Percentiles rank a stretch among this genome's conserved stretches.
These are phyloP conservation scores for Gymnorhina tibicen DNA, from an alignment of 2,113 vertebrate genomes.

Conservation along the genomic window DNA sequence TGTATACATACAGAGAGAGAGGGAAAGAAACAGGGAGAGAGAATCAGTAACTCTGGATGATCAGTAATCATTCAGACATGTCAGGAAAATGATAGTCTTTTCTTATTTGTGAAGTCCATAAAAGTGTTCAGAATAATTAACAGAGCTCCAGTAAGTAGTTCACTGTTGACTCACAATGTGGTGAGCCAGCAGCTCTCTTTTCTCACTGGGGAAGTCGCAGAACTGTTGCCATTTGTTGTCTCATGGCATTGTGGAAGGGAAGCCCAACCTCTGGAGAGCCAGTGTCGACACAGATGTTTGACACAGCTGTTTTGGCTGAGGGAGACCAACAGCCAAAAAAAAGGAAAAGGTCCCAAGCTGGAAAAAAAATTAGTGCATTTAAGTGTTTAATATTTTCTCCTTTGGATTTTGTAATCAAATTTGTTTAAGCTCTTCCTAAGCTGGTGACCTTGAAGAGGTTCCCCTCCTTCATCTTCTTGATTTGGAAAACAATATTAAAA, in stretches of 20 bases:
- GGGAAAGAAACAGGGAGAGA: background rate
- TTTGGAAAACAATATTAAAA: background rate
- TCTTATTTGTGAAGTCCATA: background rate
- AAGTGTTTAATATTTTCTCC: background rate
- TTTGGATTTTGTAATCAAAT: background rate
- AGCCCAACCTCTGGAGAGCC: background rate
- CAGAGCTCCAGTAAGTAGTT: background rate
- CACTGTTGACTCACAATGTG: background rate
- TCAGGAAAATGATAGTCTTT: background rate
- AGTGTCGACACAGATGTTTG: background rate
- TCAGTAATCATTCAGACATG: background rate
- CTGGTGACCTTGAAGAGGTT: background rate
- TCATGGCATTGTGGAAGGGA: background rate
- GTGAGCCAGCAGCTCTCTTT: background rate
- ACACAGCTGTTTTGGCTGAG: background rate
- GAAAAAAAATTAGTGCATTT: background rate
- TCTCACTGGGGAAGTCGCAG: background rate
- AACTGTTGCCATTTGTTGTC: fast-evolving
- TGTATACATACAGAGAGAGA: background rate
- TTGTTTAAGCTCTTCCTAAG: background rate
- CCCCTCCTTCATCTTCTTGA: background rate
- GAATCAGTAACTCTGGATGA: background rate
- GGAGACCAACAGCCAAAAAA: background rate
- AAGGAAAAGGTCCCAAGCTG: background rate
- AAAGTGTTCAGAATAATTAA: background rate